Evolutionary conservation across 2,113 vertebrate genomes (phyloP), one percentile per base, ranked within the genome.

Genomic region (Setophaga kirtlandii): DNA sequence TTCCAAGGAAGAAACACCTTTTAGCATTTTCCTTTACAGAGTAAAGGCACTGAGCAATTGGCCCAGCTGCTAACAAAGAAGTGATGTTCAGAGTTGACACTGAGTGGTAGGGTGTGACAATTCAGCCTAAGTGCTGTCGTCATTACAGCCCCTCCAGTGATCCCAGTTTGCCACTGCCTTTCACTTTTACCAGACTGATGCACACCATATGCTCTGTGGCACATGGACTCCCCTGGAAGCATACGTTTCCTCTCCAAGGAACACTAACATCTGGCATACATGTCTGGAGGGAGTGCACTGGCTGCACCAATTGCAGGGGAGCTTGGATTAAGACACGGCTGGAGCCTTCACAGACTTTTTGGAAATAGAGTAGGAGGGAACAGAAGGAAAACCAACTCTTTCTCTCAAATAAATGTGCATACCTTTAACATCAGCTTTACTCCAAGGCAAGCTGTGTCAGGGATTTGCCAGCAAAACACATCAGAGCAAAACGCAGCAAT

Each of bases 261-360:
- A 78, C 1, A 2, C 11, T 42, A 52, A 83, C 44, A 76, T 30
- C 44, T 2, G 2, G 47, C 5, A 18, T 8, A 28, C 21, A 15
- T 0, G 0, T 52, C 77, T 6, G 4, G 19, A 75, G 6, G 5
- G 35, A 82, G 16, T 15, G 12, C 65, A 24, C 5, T n/a, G 35
- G 24, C 47, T 30, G 22, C 55, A 52, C 6, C 0, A 1, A 12
- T 23, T 83, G 63, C 39, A 55, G 5, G 2, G 12, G 1, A 58
- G 10, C 15, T 35, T 39, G 14, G 21, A 49, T 30, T 27, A 31
- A 80, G 25, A 76, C 20, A 63, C 13, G 11, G 15, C 19, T 87
- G 24, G 17, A 55, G 56, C 30, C 21, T 52, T 62, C 41, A 16
- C 2, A n/a, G 10, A 28, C 31, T 41, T 68, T 80, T 16, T 77